phyloP scores from a whole-genome alignment of 2,797 vertebrate genomes.

The Oryzias sinensis region DNA sequence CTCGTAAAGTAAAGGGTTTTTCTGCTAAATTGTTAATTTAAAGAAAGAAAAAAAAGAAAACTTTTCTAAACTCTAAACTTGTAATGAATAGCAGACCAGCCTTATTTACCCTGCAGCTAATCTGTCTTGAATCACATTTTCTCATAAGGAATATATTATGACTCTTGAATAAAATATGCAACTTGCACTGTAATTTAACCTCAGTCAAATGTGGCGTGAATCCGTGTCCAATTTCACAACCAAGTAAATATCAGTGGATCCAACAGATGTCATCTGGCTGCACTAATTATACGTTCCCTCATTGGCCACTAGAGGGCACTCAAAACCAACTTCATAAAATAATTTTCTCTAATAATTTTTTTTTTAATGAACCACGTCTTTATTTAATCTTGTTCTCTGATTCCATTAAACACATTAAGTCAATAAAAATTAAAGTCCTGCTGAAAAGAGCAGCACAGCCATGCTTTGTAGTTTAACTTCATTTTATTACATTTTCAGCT shows the following conservation, averaged over 20 bases:
- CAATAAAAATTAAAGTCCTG: neutral
- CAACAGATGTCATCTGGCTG: slow-evolving; percentile 52
- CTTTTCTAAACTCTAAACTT: too few species aligned
- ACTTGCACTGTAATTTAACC: slow-evolving; percentile 46
- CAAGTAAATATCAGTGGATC: slow-evolving; percentile 64
- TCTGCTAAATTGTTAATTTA: neutral
- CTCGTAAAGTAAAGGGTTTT: slow-evolving; percentile 40
- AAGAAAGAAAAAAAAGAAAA: too few species aligned
- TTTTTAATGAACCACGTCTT: too few species aligned
- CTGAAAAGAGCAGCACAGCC: slow-evolving; percentile 20
- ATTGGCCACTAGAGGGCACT: slow-evolving; percentile 54
- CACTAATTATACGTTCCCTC: slow-evolving; percentile 2
- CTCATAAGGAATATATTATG: neutral
- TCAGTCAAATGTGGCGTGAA: slow-evolving; percentile 46
- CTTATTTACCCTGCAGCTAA: neutral
- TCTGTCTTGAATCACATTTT: neutral
- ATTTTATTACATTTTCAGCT: slow-evolving; percentile 49
- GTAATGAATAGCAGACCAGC: too few species aligned
- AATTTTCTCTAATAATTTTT: too few species aligned
- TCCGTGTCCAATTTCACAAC: slow-evolving; percentile 64
- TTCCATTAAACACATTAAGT: slow-evolving; percentile 8
- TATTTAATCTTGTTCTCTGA: slow-evolving; percentile 14
- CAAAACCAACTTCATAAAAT: slow-evolving; percentile 14
- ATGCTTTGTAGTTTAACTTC: slow-evolving; percentile 49
- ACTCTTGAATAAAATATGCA: slow-evolving; percentile 6